These are phyloP conservation scores for Acropora yongei DNA, from an alignment of 64 coral and sea anemone species.

Conservation along the genomic window DNA sequence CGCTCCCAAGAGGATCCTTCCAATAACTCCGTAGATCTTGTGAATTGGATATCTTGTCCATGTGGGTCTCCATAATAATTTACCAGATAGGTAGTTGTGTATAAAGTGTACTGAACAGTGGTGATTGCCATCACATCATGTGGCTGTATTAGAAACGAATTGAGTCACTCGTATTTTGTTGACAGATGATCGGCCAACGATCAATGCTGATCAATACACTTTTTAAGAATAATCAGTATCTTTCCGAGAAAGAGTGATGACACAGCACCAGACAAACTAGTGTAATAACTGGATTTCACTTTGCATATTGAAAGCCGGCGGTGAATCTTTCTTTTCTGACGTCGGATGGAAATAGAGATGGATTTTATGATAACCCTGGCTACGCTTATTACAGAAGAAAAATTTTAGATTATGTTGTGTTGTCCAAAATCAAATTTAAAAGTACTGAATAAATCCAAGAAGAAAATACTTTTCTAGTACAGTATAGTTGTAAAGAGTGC, in stretches of 20 bases:
- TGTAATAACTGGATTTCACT: conserved; percentile 5
- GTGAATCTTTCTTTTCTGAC: neutral
- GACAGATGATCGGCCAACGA: no score
- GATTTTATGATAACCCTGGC: neutral
- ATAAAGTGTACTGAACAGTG: conserved; percentile 40
- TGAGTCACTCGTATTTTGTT: no score
- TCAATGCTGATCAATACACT: no score
- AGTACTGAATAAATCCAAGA: neutral
- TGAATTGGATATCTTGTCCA: neutral
- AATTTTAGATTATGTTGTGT: neutral
- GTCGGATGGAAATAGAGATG: neutral
- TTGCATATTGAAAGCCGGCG: neutral
- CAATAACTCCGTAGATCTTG: no score
- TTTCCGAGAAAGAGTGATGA: neutral
- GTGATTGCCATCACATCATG: neutral
- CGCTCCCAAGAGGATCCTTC: no score
- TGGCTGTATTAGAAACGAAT: neutral
- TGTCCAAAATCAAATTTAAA: conserved; percentile 9
- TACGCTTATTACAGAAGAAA: neutral
- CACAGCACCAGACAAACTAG: neutral
- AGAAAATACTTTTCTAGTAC: neutral
- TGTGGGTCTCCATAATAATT: conserved; percentile 30
- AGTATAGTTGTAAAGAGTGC: neutral
- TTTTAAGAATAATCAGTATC: no score
- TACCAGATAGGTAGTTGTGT: conserved; percentile 39